A percentile compares a stretch with the other conserved stretches of the same genome.
Conservation (phyloP, 2,797 vertebrate species). For the Ptychobarbus kaznakovi region DNA sequence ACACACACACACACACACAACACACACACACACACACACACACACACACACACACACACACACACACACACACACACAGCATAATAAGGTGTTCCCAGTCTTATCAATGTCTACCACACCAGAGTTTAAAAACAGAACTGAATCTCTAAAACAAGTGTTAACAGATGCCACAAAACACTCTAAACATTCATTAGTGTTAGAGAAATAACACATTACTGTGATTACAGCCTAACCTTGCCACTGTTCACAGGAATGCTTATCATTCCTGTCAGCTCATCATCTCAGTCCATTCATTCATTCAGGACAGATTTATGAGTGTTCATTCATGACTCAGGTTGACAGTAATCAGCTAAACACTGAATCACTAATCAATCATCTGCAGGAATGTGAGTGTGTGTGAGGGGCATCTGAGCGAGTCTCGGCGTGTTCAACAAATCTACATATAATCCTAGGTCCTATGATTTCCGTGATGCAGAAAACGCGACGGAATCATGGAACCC, state of each 20-base stretch:
- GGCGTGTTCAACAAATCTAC: neutral
- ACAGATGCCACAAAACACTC: slow-evolving; percentile 12
- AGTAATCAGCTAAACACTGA: neutral
- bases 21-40: slow-evolving; percentile 29
- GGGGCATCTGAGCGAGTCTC: neutral
- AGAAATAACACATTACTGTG: neutral
- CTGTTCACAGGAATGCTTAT: neutral
- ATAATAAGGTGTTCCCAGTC: neutral
- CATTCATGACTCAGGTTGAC: neutral
- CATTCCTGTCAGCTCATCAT: neutral
- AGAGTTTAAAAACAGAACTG: neutral
- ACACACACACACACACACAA: neutral
- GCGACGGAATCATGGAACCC: too few relatives aligned
- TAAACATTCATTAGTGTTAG: neutral
- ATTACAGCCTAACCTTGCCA: neutral
- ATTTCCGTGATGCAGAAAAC: too few relatives aligned
- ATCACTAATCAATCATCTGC: neutral
- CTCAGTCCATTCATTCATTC: neutral
- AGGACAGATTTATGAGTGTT: slow-evolving; percentile 28
- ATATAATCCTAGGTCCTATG: too few relatives aligned
- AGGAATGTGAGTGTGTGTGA: neutral
- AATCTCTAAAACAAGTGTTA: slow-evolving; percentile 17
- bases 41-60: slow-evolving; percentile 28
- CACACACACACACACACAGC: neutral
- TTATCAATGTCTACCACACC: slow-evolving; percentile 16